A percentile compares a stretch with the other conserved stretches of the same genome.
Evolutionary conservation across 2,797 vertebrate species (phyloP).

Genomic region (Bradypodion ventrale): DNA sequence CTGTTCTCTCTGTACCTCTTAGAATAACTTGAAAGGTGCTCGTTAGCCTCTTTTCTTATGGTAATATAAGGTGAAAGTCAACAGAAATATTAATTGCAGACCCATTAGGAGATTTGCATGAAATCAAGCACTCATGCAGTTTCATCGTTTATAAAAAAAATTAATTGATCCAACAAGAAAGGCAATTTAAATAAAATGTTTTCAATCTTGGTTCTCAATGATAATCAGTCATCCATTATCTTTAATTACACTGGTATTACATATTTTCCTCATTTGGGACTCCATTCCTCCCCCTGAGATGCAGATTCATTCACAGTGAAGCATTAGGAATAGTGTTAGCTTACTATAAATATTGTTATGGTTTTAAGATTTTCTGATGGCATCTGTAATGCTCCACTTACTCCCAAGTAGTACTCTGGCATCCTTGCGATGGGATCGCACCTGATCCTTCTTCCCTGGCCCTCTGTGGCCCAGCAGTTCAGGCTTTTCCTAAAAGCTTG

Average conservation of each 20-base stretch:
- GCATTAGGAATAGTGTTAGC: no score
- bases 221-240: constrained; percentile 67
- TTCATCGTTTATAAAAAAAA: constrained; percentile 40
- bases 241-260: constrained; percentile 39
- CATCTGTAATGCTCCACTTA: no score
- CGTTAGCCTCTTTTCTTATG: constrained; percentile 54
- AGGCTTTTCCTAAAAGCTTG: no score
- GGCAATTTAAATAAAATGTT: constrained; percentile 64
- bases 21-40: constrained; percentile 30
- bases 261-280: background rate
- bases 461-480: no score
- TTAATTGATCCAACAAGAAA: constrained; percentile 63
- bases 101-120: constrained; percentile 39
- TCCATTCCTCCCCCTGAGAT: background rate
- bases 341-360: no score
- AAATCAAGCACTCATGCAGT: background rate
- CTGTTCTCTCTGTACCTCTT: background rate
- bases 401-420: no score
- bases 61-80: constrained; percentile 52
- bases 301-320: background rate
- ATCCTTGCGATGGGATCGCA: no score
- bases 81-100: constrained; percentile 56
- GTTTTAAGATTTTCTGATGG: no score
- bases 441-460: no score
- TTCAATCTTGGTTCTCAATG: constrained; percentile 53